Evolutionary conservation across 2,797 vertebrate species (phyloP).

Genomic region (Rhadinocentrus ornatus): DNA sequence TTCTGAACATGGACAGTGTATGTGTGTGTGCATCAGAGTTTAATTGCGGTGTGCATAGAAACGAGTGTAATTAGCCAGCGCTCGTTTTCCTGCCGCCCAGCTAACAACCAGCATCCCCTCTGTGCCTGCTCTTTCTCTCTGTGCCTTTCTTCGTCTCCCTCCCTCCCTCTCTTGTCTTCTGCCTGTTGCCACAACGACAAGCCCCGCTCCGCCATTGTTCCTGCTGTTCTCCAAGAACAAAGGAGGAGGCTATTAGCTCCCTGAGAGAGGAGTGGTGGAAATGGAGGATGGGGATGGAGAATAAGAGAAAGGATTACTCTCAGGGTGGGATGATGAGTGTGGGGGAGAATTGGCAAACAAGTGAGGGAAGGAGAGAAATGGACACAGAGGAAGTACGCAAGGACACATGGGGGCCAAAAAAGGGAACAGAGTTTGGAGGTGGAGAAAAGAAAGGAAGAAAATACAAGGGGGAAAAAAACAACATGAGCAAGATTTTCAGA

Average conservation of each 20-base stretch:
- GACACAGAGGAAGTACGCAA: constrained; percentile 35
- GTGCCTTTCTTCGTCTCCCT: constrained; percentile 71
- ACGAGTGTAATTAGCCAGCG: constrained; percentile 81
- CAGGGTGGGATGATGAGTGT: constrained; percentile 65
- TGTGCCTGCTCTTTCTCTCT: constrained; percentile 72
- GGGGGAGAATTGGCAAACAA: constrained; percentile 53
- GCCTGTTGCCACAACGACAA: constrained; percentile 81
- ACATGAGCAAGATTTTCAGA: constrained; percentile 48
- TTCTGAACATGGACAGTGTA: constrained; percentile 66
- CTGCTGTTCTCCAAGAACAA: constrained; percentile 83
- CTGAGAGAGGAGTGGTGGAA: constrained; percentile 75
- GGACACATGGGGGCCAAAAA: constrained; percentile 50
- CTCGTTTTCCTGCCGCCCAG: constrained; percentile 78
- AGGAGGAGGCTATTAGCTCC: constrained; percentile 83
- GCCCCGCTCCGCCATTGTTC: constrained; percentile 79
- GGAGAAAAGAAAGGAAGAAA: constrained; percentile 28
- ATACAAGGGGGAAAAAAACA: constrained; percentile 22
- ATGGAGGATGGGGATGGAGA: constrained; percentile 69
- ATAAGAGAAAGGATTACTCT: constrained; percentile 66
- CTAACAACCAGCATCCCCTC: constrained; percentile 82
- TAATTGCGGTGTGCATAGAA: constrained; percentile 82
- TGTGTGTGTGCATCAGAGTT: constrained; percentile 75
- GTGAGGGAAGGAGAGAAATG: constrained; percentile 46
- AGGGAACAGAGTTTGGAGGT: constrained; percentile 35
- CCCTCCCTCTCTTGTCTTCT: constrained; percentile 72